Conservation (phyloP, 2,888 invertebrate genomes). For the Volucella zonaria region DNA sequence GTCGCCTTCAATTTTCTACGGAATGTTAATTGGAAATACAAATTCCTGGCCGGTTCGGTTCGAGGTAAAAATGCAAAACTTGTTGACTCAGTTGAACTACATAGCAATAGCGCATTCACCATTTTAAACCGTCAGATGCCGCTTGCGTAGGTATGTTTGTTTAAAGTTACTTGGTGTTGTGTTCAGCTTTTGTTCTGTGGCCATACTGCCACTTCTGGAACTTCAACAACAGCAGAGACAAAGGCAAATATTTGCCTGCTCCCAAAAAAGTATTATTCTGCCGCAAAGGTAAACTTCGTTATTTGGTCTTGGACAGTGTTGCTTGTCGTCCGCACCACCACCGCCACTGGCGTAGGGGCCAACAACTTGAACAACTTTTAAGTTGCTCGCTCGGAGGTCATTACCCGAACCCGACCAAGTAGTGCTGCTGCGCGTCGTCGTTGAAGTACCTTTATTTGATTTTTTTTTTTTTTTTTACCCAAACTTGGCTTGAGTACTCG, state of each 20-base stretch:
- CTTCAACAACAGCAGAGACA: conserved; percentile 49
- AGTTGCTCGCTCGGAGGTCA: conserved; percentile 70
- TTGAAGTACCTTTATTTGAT: conserved; percentile 65
- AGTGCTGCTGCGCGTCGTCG: conserved; percentile 55
- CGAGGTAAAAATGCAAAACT: conserved; percentile 73
- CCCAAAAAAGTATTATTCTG: conserved; percentile 64
- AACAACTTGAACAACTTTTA: conserved; percentile 72
- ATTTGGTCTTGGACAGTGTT: conserved; percentile 32
- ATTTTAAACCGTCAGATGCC: not conserved
- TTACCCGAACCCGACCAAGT: conserved; percentile 55
- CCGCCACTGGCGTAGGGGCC: conserved; percentile 36
- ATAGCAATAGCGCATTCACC: conserved; percentile 38
- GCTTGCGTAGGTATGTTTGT: conserved; percentile 32
- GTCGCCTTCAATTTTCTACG: conserved; percentile 52
- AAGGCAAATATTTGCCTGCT: conserved; percentile 72
- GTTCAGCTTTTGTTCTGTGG: conserved; percentile 30
- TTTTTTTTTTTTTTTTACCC: conserved; percentile 5
- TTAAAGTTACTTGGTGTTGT: conserved; percentile 31
- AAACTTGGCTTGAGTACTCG: conserved; percentile 69
- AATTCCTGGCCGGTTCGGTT: conserved; percentile 70
- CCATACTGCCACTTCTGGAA: conserved; percentile 64
- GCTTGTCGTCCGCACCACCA: conserved; percentile 13
- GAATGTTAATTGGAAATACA: conserved; percentile 74
- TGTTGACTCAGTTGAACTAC: conserved; percentile 72
- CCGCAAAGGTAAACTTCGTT: conserved; percentile 46